Evolutionary conservation across 2,888 invertebrate species (phyloP), one percentile per base, ranked within the genome.

Genomic region (Horisme vitalbata): DNA sequence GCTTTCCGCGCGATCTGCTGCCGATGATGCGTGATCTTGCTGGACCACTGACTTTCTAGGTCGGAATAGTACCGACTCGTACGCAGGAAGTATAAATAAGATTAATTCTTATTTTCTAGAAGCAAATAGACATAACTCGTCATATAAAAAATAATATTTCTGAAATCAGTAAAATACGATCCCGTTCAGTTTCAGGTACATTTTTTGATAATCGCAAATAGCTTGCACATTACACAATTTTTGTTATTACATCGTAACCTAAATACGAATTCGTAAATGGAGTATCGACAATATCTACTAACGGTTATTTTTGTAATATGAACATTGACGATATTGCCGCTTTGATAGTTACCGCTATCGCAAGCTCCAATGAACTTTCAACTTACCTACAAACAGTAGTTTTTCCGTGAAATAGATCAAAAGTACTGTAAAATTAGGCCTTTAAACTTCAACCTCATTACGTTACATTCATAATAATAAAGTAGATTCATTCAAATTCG

Each of bases 1-100:
- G 60, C 57, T 76, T 79, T 77, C 74, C 75, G 72, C 71, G 63
- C 69, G 68, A 74, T 73, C 73, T 64, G 59, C 58, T 54, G 55
- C 63, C 67, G 70, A 65, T 68, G 71, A 64, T 67, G 68, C 75
- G 67, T 71, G 57, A 54, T 35, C 60, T 68, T 65, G 62, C 63
- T 74, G 75, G 72, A 61, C 72, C 64, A 56, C 53, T 64, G 76
- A 59, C 32, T 72, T 76, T 77, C 68, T 68, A 65, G 77, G 77
- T 68, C 71, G 59, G 50, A 36, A 48, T 39, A 43, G 37, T 47
- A 51, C 49, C 21, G 21, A n/a, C 44, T 39, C 26, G 26, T 39
- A n/a, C n/a, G n/a, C n/a, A n/a, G n/a, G n/a, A n/a, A n/a, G 21
- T 35, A 49, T 44, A 49, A 20, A 35, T 13, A 20, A 43, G 34